Evolutionary conservation across 2,113 vertebrate species (phyloP).

Genomic region (human (Homo sapiens)): DNA sequence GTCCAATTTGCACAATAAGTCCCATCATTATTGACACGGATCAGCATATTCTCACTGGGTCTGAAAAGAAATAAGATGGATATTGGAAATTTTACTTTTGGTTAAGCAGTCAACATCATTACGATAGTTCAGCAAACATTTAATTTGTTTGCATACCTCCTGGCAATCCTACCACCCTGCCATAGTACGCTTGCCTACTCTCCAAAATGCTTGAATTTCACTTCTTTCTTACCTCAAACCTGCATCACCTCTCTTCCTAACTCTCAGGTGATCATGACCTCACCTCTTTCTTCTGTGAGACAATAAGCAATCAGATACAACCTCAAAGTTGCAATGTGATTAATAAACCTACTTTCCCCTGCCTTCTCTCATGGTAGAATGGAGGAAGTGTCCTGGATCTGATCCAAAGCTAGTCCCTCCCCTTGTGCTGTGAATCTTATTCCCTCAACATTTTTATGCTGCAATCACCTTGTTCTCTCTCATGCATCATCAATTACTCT

Average conservation of each 20-base stretch:
- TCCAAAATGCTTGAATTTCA: not conserved
- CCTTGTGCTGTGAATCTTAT: not conserved
- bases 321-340: not conserved
- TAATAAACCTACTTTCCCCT: not conserved
- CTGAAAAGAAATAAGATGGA: constrained; percentile 81
- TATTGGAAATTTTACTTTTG: constrained; percentile 25
- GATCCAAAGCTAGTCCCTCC: not conserved
- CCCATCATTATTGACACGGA: constrained; percentile 98
- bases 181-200: not conserved
- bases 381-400: not conserved
- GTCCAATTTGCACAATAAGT: constrained; percentile 99
- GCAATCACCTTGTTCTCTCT: not conserved
- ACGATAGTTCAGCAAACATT: not conserved
- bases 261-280: not conserved
- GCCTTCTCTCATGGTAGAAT: not conserved
- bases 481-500: not conserved
- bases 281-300: not conserved
- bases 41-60: constrained; percentile 99
- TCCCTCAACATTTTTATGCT: not conserved
- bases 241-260: not conserved
- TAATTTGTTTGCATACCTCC: not conserved
- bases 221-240: not conserved
- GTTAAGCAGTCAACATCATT: not conserved
- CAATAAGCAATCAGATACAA: constrained; percentile 13
- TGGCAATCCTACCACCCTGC: not conserved